These are phyloP conservation scores for Ispidina lecontei DNA, from an alignment of 2,797 vertebrate species.

Conservation along the genomic window DNA sequence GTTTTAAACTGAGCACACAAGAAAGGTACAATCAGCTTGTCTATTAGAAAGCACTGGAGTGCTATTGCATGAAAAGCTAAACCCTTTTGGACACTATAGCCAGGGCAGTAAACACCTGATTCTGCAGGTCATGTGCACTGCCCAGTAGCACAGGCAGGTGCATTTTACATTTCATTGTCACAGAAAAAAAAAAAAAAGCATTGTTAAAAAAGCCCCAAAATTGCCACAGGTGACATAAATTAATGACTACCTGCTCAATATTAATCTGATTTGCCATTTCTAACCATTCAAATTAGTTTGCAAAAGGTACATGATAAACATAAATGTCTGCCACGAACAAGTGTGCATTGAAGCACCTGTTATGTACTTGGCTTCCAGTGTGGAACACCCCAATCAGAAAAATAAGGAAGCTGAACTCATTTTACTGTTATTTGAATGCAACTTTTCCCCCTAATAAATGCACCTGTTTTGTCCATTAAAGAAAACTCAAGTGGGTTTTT, in stretches of 20 bases:
- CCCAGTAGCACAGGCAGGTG: too few species aligned
- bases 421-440: conserved; percentile 63
- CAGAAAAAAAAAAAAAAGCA: neutral
- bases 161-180: neutral
- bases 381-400: conserved; percentile 19
- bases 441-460: conserved; percentile 60
- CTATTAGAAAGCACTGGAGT: neutral
- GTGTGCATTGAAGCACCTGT: neutral
- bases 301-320: conserved; percentile 21
- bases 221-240: neutral
- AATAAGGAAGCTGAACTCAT: conserved; percentile 57
- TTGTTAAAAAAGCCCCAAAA: too few species aligned
- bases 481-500: conserved; percentile 42
- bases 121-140: neutral
- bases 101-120: neutral
- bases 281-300: conserved; percentile 42
- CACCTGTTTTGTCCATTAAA: conserved; percentile 66
- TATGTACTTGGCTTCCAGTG: conserved; percentile 20
- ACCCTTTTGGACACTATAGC: neutral
- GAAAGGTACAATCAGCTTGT: neutral
- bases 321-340: conserved; percentile 14
- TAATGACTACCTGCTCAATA: neutral
- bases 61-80: neutral
- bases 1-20: neutral
- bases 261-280: conserved; percentile 40